Evolutionary conservation across 2,113 vertebrate genomes (phyloP).

Genomic region (Amazona vittata): DNA sequence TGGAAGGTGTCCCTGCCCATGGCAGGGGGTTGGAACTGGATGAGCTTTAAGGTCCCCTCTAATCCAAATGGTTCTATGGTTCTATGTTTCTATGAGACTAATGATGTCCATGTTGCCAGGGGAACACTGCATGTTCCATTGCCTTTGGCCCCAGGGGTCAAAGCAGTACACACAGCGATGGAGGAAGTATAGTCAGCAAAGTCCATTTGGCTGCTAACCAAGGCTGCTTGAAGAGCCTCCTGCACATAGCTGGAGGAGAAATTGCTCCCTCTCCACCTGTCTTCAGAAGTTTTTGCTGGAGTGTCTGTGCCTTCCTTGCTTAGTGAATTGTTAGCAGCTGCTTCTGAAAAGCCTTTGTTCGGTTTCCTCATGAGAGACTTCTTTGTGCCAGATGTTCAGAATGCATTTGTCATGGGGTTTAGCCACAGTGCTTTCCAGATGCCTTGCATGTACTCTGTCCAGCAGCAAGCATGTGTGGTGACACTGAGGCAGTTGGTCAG

Average conservation of each 20-base stretch:
- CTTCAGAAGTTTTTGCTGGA: not conserved
- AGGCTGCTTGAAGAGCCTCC: not conserved
- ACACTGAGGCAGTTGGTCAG: not conserved
- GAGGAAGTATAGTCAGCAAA: not conserved
- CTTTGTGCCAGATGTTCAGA: conserved; percentile 5
- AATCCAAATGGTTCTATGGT: not conserved
- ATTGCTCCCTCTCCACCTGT: not conserved
- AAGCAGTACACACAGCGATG: not conserved
- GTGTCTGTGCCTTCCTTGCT: not conserved
- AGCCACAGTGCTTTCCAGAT: conserved; percentile 1
- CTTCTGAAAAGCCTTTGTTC: conserved; percentile 12
- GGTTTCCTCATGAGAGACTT: not conserved
- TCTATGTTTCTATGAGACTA: not conserved
- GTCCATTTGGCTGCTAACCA: not conserved
- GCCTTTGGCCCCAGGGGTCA: not conserved
- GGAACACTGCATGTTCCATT: not conserved
- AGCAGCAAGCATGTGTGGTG: not conserved
- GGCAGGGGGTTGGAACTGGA: not conserved
- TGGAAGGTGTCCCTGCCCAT: not conserved
- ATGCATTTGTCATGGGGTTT: not conserved
- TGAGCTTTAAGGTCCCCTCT: not conserved
- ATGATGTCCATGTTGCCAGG: not conserved
- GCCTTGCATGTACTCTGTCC: not conserved
- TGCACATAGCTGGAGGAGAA: not conserved
- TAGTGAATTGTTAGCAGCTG: not conserved